Evolutionary conservation across 2,113 vertebrate species (phyloP), one percentile per base, ranked within the genome.

Genomic region (Myxocyprinus asiaticus): DNA sequence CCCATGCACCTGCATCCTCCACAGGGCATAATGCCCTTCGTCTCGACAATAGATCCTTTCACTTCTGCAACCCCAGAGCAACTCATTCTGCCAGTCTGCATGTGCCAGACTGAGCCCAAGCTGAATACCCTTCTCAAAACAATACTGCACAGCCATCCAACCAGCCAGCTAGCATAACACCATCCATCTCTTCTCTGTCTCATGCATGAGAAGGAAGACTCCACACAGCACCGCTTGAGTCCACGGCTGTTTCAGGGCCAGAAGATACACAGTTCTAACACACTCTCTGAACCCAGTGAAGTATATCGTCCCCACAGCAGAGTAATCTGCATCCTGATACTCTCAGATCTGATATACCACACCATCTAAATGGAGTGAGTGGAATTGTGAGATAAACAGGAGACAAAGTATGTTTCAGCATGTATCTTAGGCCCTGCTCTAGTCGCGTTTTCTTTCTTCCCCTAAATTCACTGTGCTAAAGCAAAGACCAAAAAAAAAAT

Each of bases 41-140:
- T 90, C 3, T 90, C 90, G 11, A 91, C 84, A 43, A 91, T 82
- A 2, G 15, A 4, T 2, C 84, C 89, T 0, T 88, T 84, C 0
- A 45, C 80, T 67, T 93, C 91, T 0, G 86, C 90, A 59, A 93
- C 90, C 90, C 92, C 92, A 72, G 93, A 92, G 0, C 83, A 67
- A 4, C 83, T 86, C 2, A 63, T 59, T 0, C 79, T 85, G 10
- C 61, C 62, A 9, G 42, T 5, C 0, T 75, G 17, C 59, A 88
- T 83, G 74, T 91, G 92, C 90, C 4, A 84, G 84, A 0, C 53
- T 75, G 9, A 93, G 82, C 63, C 91, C 89, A 22, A 81, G 87
- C 2, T 86, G 82, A 3, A 92, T 87, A 42, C 90, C 90, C 7
- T 80, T 55, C 85, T 89, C 88, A 11, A 82, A 77, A 17, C 82